These are phyloP conservation scores for Hylaeus volcanicus DNA, from an alignment of 1,140 invertebrate species.

Conservation along the genomic window DNA sequence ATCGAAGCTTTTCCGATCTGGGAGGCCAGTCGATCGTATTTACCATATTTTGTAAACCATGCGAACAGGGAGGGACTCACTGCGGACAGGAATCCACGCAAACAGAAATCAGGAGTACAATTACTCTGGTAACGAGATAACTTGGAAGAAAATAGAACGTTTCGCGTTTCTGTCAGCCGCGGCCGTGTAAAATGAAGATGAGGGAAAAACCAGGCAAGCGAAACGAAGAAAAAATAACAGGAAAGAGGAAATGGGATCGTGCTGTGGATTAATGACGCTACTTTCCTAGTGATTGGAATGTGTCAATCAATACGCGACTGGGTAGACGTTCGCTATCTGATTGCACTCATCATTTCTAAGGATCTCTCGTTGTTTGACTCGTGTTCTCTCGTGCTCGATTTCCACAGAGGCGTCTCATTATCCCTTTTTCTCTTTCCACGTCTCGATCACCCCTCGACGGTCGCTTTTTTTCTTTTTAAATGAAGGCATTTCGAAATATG, in stretches of 20 bases:
- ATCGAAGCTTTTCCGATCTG: neutral
- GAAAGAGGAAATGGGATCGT: slow-evolving; percentile 35
- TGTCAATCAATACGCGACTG: slow-evolving; percentile 46
- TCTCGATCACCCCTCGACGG: neutral
- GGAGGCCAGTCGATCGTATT: neutral
- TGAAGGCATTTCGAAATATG: neutral
- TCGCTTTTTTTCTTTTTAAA: slow-evolving; percentile 2
- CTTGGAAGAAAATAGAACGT: slow-evolving; percentile 44
- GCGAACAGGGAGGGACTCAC: neutral
- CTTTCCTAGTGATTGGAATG: slow-evolving; percentile 55
- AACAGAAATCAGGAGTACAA: slow-evolving; percentile 28
- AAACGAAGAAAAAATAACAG: neutral
- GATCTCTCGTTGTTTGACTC: slow-evolving; percentile 54
- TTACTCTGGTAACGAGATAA: slow-evolving; percentile 53
- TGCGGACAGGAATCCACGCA: neutral
- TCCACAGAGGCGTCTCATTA: slow-evolving; percentile 19
- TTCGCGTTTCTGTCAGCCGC: slow-evolving; percentile 19
- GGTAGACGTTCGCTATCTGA: slow-evolving; percentile 35
- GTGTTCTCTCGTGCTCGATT: slow-evolving; percentile 1
- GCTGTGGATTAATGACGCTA: slow-evolving; percentile 57
- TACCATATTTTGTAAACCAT: neutral
- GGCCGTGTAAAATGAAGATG: slow-evolving; percentile 29
- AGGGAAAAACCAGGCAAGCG: neutral
- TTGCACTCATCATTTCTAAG: slow-evolving; percentile 37
- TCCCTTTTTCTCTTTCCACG: neutral